A percentile compares a stretch with the other conserved stretches of the same genome.
Evolutionary conservation across 2,113 vertebrate species (phyloP).

Genomic region (Salvelinus sp.): DNA sequence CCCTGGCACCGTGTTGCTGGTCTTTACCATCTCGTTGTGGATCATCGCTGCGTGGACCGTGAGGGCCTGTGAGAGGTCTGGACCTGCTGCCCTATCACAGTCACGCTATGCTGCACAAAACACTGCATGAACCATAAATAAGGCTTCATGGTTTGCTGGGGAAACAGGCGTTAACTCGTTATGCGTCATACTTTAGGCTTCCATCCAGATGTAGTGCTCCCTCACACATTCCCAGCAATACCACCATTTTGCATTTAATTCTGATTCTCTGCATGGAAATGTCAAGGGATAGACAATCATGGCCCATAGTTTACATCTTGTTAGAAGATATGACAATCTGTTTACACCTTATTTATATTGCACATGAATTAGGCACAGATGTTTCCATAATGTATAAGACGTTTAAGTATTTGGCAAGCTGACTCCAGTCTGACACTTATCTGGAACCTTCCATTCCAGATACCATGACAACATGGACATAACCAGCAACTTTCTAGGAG

Average conservation of each 20-base stretch:
- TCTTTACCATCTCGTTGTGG: constrained; percentile 99
- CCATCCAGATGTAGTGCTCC: background rate
- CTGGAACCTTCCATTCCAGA: constrained; percentile 75
- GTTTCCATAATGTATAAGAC: background rate
- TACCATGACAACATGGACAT: constrained; percentile 97
- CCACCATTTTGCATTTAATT: background rate
- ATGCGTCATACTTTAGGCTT: background rate
- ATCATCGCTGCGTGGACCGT: constrained; percentile 99
- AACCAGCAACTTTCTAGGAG: constrained; percentile 98
- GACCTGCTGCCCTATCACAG: background rate
- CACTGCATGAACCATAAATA: background rate
- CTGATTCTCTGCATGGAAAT: background rate
- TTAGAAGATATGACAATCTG: background rate
- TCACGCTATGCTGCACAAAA: background rate
- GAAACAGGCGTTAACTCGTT: background rate
- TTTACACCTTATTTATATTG: background rate
- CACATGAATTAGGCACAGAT: background rate
- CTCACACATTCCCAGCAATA: background rate
- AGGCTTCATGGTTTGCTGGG: background rate
- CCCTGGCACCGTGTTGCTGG: constrained; percentile 97
- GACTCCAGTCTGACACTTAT: background rate
- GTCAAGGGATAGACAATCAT: background rate
- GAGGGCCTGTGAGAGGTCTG: constrained; percentile 96
- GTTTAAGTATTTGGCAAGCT: background rate
- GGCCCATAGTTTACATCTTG: background rate